Evolutionary conservation across 2,797 vertebrate species (phyloP).

Genomic region (Anguilla pacifica): DNA sequence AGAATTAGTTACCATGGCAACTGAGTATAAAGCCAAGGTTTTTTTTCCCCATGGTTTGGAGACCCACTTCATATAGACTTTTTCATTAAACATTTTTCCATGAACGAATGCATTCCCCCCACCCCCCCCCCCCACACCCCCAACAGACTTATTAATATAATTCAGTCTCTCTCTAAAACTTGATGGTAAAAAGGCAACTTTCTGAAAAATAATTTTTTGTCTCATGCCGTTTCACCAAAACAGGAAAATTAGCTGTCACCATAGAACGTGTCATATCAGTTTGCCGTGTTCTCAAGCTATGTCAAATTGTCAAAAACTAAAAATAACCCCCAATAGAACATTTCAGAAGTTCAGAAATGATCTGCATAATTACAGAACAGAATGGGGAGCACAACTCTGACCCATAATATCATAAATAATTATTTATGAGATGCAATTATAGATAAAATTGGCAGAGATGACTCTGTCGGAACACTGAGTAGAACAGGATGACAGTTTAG

Average conservation of each 20-base stretch:
- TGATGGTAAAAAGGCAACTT: neutral
- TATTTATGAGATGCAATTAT: too few relatives aligned
- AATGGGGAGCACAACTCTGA: too few relatives aligned
- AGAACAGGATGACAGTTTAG: too few relatives aligned
- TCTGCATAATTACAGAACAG: neutral
- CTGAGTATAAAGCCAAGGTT: neutral
- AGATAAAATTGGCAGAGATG: too few relatives aligned
- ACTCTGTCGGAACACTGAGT: too few relatives aligned
- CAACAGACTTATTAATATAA: neutral
- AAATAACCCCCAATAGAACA: neutral
- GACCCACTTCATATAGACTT: neutral
- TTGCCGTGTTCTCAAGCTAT: too few relatives aligned
- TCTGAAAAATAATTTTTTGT: neutral
- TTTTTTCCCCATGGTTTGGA: neutral
- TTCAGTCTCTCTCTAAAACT: neutral
- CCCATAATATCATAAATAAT: too few relatives aligned
- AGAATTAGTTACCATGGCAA: slow-evolving; percentile 12
- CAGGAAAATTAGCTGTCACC: neutral
- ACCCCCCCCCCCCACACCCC: too few relatives aligned
- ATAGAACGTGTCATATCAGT: neutral
- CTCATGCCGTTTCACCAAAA: neutral
- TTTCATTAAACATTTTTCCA: neutral
- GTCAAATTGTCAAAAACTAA: neutral
- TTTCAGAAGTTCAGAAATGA: neutral
- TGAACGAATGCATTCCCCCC: too few relatives aligned